phyloP scores from a whole-genome alignment of 2,888 invertebrate genomes.

The Xanthia togata region DNA sequence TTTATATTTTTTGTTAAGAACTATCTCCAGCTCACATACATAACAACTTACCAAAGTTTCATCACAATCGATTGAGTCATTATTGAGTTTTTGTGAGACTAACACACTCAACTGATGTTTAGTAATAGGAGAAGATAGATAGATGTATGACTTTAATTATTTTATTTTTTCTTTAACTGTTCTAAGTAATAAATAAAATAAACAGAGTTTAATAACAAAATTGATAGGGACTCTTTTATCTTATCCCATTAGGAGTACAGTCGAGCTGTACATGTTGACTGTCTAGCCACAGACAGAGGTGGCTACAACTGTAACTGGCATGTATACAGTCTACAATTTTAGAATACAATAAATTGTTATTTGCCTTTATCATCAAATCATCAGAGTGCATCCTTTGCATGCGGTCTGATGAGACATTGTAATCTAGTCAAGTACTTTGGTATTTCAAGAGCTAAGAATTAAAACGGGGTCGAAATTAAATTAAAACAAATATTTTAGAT shows the following conservation, averaged over 20 bases:
- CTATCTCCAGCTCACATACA: too few species aligned
- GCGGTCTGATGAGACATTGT: neutral
- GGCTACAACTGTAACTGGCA: too few species aligned
- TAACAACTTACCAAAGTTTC: too few species aligned
- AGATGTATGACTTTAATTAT: neutral
- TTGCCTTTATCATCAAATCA: neutral
- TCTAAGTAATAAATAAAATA: neutral
- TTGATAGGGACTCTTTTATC: neutral
- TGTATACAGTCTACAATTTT: neutral
- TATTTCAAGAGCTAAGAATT: neutral
- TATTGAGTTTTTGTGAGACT: too few species aligned
- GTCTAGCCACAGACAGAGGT: too few species aligned
- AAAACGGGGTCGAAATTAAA: too few species aligned
- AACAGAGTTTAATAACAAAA: neutral
- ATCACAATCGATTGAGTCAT: too few species aligned
- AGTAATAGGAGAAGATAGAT: neutral
- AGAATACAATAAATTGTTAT: neutral
- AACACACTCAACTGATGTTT: too few species aligned
- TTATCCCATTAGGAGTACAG: neutral
- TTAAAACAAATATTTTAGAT: neutral
- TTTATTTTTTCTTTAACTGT: neutral
- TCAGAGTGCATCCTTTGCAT: neutral
- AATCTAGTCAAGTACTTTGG: neutral
- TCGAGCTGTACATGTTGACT: neutral
- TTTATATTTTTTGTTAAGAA: too few species aligned